Evolutionary conservation across 2,113 vertebrate species (phyloP), one percentile per base, ranked within the genome.

Genomic region (Odocoileus virginianus): DNA sequence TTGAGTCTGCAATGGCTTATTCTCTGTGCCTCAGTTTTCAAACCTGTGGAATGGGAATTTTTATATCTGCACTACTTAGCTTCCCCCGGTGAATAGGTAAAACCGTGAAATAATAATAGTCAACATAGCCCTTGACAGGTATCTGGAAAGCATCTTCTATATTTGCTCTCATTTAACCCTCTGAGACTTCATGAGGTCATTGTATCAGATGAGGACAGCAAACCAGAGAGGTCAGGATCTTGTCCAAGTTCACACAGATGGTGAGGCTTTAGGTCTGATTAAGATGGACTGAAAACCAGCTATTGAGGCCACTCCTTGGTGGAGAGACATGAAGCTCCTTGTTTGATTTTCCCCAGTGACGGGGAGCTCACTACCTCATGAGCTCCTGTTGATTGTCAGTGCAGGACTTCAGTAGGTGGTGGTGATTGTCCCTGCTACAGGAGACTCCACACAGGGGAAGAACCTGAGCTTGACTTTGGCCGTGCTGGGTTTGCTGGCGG

Each of bases 381-480:
- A 50, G 11, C 43, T 28, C 57, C 79, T 27, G 2, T 12, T 1
- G 16, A 33, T 9, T 8, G 8, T 25, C 25, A 30, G 19, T 52
- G 17, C n/a, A 9, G 7, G 84, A 19, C 87, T 23, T 33, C 30
- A 8, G 30, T 28, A 21, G 57, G 43, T 81, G 25, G 71, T 19
- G 5, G 52, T n/a, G 54, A 21, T 25, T 27, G 36, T 43, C 40
- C 36, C 40, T 28, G 45, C 30, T n/a, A 0, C 2, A 8, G 4
- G 1, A 40, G 57, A n/a, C n/a, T 33, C 81, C 6, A 2, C 0
- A 0, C 57, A n/a, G 64, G 40, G n/a, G n/a, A 36, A 28, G 30
- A 76, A 25, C 28, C 36, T 14, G 45, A 8, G 16, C n/a, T 2
- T n/a, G 54, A 55, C 74, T 25, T 52, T 50, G 67, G 6, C 64